Evolutionary conservation across 2,797 vertebrate genomes (phyloP).

Genomic region (Peromyscus melanophrys): DNA sequence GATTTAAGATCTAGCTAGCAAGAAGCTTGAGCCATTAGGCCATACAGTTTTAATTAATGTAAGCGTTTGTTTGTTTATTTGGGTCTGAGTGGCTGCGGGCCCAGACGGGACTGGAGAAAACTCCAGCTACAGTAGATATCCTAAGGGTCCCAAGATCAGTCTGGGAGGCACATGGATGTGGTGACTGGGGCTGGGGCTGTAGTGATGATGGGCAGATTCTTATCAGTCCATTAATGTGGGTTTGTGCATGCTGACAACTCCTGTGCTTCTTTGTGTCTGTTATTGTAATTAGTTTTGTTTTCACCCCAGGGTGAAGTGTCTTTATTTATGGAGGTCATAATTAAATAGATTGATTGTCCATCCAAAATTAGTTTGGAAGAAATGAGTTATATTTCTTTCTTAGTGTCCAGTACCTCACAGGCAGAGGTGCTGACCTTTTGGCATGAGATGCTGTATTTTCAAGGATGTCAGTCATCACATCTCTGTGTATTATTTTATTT

Average conservation of each 20-base stretch:
- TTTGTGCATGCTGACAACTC: background rate
- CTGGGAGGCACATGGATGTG: background rate
- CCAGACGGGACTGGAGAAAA: too few relatives aligned
- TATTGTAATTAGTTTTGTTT: background rate
- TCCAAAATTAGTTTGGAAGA: constrained; percentile 1
- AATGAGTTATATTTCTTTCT: constrained; percentile 26
- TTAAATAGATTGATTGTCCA: background rate
- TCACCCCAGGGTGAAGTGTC: background rate
- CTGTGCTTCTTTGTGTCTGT: background rate
- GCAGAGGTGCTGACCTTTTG: background rate
- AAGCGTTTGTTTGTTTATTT: too few relatives aligned
- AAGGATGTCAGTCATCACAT: background rate
- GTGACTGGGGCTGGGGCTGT: too few relatives aligned
- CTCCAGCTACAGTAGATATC: background rate
- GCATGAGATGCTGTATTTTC: background rate
- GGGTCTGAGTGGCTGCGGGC: too few relatives aligned
- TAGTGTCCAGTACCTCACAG: background rate
- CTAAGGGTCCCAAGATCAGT: background rate
- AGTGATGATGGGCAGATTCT: background rate
- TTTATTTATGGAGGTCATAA: constrained; percentile 27
- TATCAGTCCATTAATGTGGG: background rate
- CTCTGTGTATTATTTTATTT: background rate
- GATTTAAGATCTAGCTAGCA: too few relatives aligned
- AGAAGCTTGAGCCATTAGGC: too few relatives aligned
- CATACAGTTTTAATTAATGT: too few relatives aligned